A percentile compares a stretch with the other conserved stretches of the same genome.
Evolutionary conservation across 2,797 vertebrate genomes (phyloP).

Genomic region (Diglossa cyanea): DNA sequence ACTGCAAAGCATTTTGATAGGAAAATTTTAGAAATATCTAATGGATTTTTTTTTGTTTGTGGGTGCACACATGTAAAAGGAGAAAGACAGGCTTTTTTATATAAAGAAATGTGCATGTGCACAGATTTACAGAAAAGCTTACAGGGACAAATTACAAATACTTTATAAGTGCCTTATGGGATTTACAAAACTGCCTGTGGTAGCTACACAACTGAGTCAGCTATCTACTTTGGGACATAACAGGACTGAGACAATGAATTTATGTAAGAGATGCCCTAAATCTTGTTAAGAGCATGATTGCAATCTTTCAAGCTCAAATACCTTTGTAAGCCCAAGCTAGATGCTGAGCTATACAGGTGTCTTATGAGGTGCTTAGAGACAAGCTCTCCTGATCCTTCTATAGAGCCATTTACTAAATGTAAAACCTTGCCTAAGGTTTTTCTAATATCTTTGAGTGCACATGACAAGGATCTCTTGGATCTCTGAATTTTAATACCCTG

Average conservation of each 20-base stretch:
- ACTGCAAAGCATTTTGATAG: background rate
- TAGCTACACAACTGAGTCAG: background rate
- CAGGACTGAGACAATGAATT: background rate
- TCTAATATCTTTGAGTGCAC: background rate
- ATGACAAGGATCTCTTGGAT: background rate
- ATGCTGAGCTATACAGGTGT: background rate
- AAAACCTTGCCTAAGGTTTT: background rate
- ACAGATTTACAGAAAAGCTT: background rate
- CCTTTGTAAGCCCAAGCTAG: background rate
- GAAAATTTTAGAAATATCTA: background rate
- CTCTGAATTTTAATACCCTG: background rate
- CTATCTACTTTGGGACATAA: background rate
- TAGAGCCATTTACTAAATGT: background rate
- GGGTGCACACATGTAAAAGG: background rate
- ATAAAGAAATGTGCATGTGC: background rate
- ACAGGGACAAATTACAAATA: background rate
- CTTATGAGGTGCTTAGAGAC: background rate
- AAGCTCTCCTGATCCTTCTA: background rate
- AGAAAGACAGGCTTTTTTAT: background rate
- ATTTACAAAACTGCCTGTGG: background rate
- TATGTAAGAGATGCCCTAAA: background rate
- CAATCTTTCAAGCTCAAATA: background rate
- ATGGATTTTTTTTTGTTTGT: background rate
- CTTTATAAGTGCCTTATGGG: background rate
- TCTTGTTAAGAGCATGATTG: background rate